Base-by-base conservation (phyloP, 2,113 vertebrate genomes). In the Puffinus mauretanicus region DNA sequence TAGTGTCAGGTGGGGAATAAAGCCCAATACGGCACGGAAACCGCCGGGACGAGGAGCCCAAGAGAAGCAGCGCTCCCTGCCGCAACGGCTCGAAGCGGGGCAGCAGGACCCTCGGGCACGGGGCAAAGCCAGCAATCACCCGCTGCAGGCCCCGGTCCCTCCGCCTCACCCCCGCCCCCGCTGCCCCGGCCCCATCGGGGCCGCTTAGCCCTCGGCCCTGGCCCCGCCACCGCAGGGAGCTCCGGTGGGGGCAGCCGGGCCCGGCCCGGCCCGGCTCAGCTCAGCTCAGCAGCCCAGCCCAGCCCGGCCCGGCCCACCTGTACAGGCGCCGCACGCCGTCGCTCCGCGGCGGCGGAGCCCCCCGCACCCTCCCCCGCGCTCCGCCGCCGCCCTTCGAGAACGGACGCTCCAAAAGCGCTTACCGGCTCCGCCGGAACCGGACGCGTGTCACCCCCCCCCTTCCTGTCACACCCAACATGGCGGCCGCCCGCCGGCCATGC, bases 401-500 rank as follows among this genome's bases (percentile, higher is more conserved):
- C 55, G 6, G 34, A n/a, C 51, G 30, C 46, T 11, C 19, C 22
- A 0, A 6, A 29, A 18, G 25, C 75, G 4, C 67, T 11, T 5
- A 34, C 40, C 26, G 25, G 16, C 54, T 82, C 11, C 61, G 34
- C 85, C 81, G 91, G 93, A 90, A 94, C 14, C 85, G 82, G 94
- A 95, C 83, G 44, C 52, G 10, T 2, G 34, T 46, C 73, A 13
- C 16, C 1, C 13, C 5, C 6, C 32, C 14, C 10, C 7, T 46
- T 44, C 81, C 67, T 40, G 46, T 8, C 89, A 7, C 89, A 14
- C 69, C 69, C 86, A 55, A 10, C 9, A 46, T 77, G 73, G 86
- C 86, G 55, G 8, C 46, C 0, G 4, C 4, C 25, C 0, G 2
- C 9, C 5, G 1, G 19, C 3, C 30, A 1, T 0, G 0, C 9